phyloP scores from a whole-genome alignment of 2,113 vertebrate genomes.

The Verasper variegatus region DNA sequence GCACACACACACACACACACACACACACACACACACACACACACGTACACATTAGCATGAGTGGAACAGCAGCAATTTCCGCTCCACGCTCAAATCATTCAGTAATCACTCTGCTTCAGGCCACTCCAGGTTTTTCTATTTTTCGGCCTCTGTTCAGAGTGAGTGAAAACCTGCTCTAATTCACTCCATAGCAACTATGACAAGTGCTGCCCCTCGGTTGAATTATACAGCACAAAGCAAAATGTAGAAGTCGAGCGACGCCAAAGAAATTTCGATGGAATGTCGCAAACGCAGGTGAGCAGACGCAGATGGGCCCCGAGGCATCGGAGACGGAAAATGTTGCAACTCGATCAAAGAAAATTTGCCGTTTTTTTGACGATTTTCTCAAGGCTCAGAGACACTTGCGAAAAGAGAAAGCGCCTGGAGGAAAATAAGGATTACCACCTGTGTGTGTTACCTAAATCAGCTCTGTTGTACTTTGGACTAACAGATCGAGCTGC shows the following conservation, averaged over 20 bases:
- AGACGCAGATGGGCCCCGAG: neutral
- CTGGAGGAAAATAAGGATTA: neutral
- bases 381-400: constrained; percentile 6
- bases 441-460: constrained; percentile 7
- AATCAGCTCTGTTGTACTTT: constrained; percentile 10
- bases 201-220: constrained; percentile 39
- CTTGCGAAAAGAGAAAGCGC: neutral
- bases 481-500: neutral
- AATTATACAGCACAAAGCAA: constrained; percentile 29
- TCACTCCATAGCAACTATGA: constrained; percentile 32
- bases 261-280: neutral
- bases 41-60: constrained; percentile 15
- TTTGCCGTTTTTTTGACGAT: constrained; percentile 19
- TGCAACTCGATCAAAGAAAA: neutral
- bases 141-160: constrained; percentile 18
- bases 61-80: constrained; percentile 54
- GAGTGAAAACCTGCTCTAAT: constrained; percentile 25
- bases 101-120: constrained; percentile 61
- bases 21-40: constrained; percentile 10
- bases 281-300: neutral
- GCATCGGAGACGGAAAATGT: neutral
- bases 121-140: constrained; percentile 61
- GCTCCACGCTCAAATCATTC: constrained; percentile 54
- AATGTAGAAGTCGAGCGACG: neutral
- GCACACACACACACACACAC: neutral